A percentile compares a stretch with the other conserved stretches of the same genome.
phyloP scores from a whole-genome alignment of 2,113 vertebrate genomes.

The Labeo catla region DNA sequence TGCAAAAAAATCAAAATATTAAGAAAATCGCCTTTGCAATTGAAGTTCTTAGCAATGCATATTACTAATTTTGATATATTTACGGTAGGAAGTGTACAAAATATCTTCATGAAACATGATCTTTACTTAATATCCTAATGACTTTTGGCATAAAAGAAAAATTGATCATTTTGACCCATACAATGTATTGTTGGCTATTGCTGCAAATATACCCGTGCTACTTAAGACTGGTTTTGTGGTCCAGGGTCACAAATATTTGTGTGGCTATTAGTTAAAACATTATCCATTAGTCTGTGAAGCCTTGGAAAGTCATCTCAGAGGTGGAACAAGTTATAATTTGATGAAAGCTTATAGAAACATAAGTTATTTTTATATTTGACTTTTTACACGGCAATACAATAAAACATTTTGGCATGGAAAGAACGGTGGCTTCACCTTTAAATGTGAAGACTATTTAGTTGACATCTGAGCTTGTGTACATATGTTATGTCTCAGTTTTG shows the following conservation, averaged over 20 bases:
- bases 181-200: too few species aligned
- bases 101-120: too few species aligned
- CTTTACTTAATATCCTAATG: too few species aligned
- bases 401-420: not conserved
- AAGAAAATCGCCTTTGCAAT: too few species aligned
- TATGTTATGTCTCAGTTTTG: conserved; percentile 20
- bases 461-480: not conserved
- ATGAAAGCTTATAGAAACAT: not conserved
- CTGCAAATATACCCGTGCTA: too few species aligned
- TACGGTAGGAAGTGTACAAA: too few species aligned
- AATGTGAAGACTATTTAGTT: not conserved
- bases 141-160: too few species aligned
- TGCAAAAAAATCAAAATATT: too few species aligned
- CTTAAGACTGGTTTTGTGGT: too few species aligned
- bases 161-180: too few species aligned
- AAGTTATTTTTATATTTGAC: not conserved
- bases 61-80: too few species aligned
- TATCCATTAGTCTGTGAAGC: not conserved
- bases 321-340: not conserved
- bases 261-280: not conserved
- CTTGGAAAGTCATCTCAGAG: not conserved
- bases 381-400: not conserved
- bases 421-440: not conserved
- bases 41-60: too few species aligned
- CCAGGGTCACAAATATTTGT: not conserved